A percentile compares a stretch with the other conserved stretches of the same genome.
phyloP scores from a whole-genome alignment of 2,888 invertebrate genomes.

The Pasiphila rectangulata region DNA sequence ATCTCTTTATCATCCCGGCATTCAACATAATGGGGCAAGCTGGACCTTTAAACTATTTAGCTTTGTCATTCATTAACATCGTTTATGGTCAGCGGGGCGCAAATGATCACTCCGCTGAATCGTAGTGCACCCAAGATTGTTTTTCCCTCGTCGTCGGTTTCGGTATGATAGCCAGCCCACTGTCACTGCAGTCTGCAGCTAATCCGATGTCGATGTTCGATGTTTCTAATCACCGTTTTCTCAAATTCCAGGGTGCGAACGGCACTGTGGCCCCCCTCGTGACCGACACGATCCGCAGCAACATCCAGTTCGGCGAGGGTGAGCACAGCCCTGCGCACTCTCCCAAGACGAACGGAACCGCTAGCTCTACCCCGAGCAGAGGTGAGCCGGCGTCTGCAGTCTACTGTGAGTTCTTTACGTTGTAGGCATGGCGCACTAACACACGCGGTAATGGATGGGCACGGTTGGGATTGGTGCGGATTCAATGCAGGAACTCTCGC shows the following conservation, averaged over 20 bases:
- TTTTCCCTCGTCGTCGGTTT: too few relatives aligned
- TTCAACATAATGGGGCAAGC: too few relatives aligned
- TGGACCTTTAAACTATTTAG: too few relatives aligned
- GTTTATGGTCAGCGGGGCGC: too few relatives aligned
- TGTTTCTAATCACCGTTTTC: neutral
- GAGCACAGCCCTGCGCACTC: conserved; percentile 59
- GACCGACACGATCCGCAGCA: conserved; percentile 82
- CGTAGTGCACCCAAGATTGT: too few relatives aligned
- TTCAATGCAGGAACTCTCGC: too few relatives aligned
- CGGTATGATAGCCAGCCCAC: too few relatives aligned
- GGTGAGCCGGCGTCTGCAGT: conserved; percentile 72
- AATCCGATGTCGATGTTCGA: too few relatives aligned
- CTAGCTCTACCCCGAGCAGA: conserved; percentile 71
- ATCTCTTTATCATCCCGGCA: too few relatives aligned
- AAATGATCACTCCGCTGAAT: too few relatives aligned
- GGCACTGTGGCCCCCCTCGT: conserved; percentile 76
- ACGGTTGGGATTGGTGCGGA: conserved; percentile 19
- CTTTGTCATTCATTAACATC: too few relatives aligned
- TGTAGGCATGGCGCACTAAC: conserved; percentile 69
- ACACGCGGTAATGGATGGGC: conserved; percentile 33
- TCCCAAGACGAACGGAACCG: conserved; percentile 66
- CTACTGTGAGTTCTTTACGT: conserved; percentile 69
- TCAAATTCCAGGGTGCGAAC: conserved; percentile 62
- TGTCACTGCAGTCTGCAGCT: too few relatives aligned
- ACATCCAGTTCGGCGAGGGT: conserved; percentile 79